phyloP scores from a whole-genome alignment of 2,113 vertebrate genomes.

The Sardina pilchardus region DNA sequence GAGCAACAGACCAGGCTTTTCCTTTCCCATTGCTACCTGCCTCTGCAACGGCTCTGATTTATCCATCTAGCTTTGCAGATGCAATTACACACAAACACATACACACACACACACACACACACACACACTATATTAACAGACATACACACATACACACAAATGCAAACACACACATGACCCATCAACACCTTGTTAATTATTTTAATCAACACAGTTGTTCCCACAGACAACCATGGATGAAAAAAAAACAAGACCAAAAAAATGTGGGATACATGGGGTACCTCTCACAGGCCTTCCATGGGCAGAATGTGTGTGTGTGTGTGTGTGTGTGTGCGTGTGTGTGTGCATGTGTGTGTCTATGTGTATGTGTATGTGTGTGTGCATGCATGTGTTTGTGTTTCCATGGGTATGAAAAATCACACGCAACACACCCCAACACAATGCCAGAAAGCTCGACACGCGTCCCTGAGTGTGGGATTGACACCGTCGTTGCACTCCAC shows the following conservation, averaged over 20 bases:
- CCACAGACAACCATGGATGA: too few species aligned
- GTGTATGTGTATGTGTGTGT: not conserved
- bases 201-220: too few species aligned
- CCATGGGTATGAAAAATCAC: too few species aligned
- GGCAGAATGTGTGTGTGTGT: not conserved
- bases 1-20: constrained; percentile 42
- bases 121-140: not conserved
- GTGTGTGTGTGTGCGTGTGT: not conserved
- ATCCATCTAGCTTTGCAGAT: not conserved
- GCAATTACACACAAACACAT: not conserved
- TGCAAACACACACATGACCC: not conserved
- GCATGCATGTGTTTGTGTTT: not conserved
- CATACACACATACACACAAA: not conserved
- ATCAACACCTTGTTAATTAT: too few species aligned
- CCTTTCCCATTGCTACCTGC: constrained; percentile 31
- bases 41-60: not conserved
- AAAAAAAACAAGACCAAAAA: too few species aligned
- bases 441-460: not conserved
- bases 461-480: not conserved
- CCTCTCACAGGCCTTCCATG: too few species aligned
- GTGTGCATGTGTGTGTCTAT: not conserved
- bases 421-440: too few species aligned
- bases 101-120: not conserved
- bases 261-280: too few species aligned
- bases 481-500: not conserved